Percentiles rank a stretch among this genome's conserved stretches.
Conservation (phyloP, 2,888 invertebrate genomes). For the Melangyna quadrimaculata region DNA sequence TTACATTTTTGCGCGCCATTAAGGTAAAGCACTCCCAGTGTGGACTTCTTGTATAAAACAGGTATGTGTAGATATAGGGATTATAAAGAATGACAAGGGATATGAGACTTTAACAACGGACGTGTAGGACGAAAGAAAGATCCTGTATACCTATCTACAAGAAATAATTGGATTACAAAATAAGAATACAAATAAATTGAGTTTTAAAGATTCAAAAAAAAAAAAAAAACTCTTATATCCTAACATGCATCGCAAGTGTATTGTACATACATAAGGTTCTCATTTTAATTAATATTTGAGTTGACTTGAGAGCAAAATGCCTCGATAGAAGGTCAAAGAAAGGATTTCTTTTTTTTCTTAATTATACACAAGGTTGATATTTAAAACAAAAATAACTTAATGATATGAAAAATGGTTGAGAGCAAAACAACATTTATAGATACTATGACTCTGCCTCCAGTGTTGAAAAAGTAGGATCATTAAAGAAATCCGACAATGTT, state of each 20-base stretch:
- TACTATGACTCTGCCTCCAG: not conserved
- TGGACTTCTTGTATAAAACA: not conserved
- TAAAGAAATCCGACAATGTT: not conserved
- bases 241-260: too few relatives aligned
- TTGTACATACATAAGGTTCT: too few relatives aligned
- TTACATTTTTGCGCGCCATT: constrained; percentile 15
- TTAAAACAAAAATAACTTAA: not conserved
- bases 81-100: not conserved
- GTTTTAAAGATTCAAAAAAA: not conserved
- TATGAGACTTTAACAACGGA: not conserved
- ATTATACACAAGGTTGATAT: not conserved
- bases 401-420: not conserved
- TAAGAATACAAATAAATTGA: constrained; percentile 10
- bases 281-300: constrained; percentile 10
- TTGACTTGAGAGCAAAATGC: not conserved
- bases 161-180: not conserved
- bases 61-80: not conserved
- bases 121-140: not conserved
- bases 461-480: not conserved
- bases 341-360: not conserved
- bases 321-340: constrained; percentile 6
- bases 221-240: not conserved
- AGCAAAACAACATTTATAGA: not conserved
- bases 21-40: not conserved
- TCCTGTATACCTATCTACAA: not conserved